Conservation (phyloP, 2,888 invertebrate genomes). For the Ceriagrion tenellum region DNA sequence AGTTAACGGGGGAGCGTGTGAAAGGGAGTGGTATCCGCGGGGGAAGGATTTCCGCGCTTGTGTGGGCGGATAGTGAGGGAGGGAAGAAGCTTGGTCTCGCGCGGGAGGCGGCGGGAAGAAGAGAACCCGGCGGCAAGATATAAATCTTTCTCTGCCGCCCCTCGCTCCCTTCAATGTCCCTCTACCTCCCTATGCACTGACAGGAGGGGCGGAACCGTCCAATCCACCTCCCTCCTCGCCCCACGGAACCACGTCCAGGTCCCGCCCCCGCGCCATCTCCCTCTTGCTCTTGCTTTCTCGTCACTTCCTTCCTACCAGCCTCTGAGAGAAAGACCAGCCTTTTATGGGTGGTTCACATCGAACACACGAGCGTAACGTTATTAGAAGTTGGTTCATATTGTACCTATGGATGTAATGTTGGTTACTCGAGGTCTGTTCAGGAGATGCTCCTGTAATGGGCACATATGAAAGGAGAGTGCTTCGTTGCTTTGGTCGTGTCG, state of each 20-base stretch:
- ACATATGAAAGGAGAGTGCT: no score
- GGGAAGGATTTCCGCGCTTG: not conserved
- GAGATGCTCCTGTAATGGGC: no score
- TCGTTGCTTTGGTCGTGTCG: no score
- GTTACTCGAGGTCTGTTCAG: no score
- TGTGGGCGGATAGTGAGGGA: not conserved
- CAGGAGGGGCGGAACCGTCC: not conserved
- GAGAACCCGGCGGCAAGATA: slow-evolving; percentile 18
- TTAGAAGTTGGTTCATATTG: no score
- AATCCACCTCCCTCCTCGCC: not conserved
- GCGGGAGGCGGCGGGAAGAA: not conserved
- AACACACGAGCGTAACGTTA: no score
- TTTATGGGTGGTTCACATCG: not conserved
- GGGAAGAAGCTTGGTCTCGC: not conserved
- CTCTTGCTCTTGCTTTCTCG: not conserved
- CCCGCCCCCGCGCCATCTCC: not conserved
- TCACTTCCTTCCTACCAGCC: not conserved
- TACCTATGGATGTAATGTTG: no score
- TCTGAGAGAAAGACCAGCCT: not conserved
- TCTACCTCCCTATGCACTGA: not conserved
- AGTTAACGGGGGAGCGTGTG: not conserved
- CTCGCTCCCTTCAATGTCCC: not conserved
- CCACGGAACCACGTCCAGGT: not conserved
- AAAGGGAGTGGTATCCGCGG: not conserved
- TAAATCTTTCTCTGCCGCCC: not conserved